Base-by-base conservation (phyloP, 2,888 invertebrate genomes). In the Drosophila anomalata region DNA sequence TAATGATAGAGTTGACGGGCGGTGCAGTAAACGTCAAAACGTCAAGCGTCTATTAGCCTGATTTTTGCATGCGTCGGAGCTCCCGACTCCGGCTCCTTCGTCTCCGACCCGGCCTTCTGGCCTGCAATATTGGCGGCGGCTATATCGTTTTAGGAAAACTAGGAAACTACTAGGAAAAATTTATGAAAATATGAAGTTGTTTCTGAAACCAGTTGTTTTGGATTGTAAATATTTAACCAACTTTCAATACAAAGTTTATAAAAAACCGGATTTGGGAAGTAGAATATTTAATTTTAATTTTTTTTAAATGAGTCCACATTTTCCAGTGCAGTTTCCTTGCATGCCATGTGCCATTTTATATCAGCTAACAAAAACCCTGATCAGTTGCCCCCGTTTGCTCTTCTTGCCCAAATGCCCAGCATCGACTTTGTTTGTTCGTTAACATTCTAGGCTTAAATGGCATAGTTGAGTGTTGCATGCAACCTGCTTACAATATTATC, bases 1-100 rank as follows among this genome's bases (percentile, higher is more conserved):
- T 82, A 82, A 82, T 82, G 79, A 87, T 87, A 79, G 72, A 73
- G 62, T 63, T 51, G 71, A 68, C 56, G 63, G 61, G 48, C 80
- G 84, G 86, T 79, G 72, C 77, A 76, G 78, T 79, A 85, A 79
- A 87, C 88, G 84, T 84, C 88, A 79, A 84, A 82, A 84, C 83
- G 86, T 88, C 84, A 86, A 86, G 87, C 84, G 83, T 86, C 88
- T 84, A 84, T 84, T 88, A 88, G 84, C 84, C 73, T 58, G 79
- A 72, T 77, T 84, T 69, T 59, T 51, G 67, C 67, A 63, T 78
- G 68, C 73, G 59, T 75, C 59, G 53, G 26, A 31, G 46, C 62
- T 58, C 24, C 69, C 65, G 59, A 59, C 81, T 55, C 58, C 31
- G 58, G 8, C 42, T 24, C 12, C 42, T 33, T 12, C 31, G 41